Conservation (phyloP, 2,113 vertebrate species). For the Lagopus muta region DNA sequence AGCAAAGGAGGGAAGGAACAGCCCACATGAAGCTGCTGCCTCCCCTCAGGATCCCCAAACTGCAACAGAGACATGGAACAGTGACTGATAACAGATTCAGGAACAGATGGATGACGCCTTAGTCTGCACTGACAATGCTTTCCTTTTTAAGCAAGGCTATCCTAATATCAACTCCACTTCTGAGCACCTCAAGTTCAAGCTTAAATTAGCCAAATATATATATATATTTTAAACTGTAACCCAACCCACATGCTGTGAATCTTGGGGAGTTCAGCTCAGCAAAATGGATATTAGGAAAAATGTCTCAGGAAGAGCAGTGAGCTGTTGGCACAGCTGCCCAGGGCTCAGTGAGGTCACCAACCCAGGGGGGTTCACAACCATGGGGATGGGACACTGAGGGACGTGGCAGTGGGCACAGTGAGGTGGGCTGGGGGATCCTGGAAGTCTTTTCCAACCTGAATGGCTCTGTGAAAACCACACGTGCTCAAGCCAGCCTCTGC, state of each 20-base stretch:
- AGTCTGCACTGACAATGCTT: neutral
- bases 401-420: too few relatives aligned
- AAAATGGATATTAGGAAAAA: neutral
- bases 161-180: slow-evolving; percentile 36
- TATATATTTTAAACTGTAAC: neutral
- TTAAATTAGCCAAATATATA: slow-evolving; percentile 17
- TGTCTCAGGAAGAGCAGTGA: too few relatives aligned
- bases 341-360: too few relatives aligned
- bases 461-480: too few relatives aligned
- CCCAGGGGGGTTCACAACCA: too few relatives aligned
- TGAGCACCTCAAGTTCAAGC: slow-evolving; percentile 31
- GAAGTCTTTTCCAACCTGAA: too few relatives aligned
- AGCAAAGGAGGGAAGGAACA: neutral
- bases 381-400: too few relatives aligned
- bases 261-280: neutral
- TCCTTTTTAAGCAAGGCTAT: slow-evolving; percentile 4
- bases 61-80: slow-evolving; percentile 43
- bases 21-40: slow-evolving; percentile 26
- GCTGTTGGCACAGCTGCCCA: too few relatives aligned
- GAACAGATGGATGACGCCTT: slow-evolving; percentile 60
- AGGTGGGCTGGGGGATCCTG: too few relatives aligned
- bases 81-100: slow-evolving; percentile 44
- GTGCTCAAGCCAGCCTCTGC: neutral
- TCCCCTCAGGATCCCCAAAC: slow-evolving; percentile 24
- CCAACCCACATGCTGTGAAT: neutral